Conservation (phyloP, 2,888 invertebrate genomes). For the Crematogaster levior region DNA sequence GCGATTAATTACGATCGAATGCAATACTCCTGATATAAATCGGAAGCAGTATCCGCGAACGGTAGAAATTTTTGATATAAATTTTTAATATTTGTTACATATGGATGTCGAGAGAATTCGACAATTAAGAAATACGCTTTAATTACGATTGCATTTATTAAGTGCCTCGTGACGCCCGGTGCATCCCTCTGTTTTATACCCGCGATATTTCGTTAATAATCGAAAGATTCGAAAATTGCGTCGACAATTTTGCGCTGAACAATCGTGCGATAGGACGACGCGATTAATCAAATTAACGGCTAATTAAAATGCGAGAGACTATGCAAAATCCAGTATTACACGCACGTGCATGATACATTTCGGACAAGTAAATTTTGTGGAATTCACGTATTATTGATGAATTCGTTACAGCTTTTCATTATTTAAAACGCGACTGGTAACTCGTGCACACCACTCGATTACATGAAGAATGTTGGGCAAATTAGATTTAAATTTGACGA, state of each 20-base stretch:
- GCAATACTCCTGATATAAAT: not conserved
- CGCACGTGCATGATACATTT: not conserved
- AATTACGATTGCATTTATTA: not conserved
- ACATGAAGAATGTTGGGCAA: not conserved
- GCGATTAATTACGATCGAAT: not conserved
- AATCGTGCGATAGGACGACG: not conserved
- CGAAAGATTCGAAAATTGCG: slow-evolving; percentile 1
- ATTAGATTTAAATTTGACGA: slow-evolving; percentile 5
- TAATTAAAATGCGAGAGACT: slow-evolving; percentile 1
- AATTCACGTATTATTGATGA: slow-evolving; percentile 9
- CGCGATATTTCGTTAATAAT: not conserved
- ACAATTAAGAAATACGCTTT: not conserved
- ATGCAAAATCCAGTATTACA: not conserved
- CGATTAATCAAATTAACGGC: slow-evolving; percentile 15
- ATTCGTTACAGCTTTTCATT: not conserved
- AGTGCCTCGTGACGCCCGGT: not conserved
- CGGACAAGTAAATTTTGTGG: not conserved
- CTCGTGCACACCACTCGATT: not conserved
- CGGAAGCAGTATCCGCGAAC: too few species aligned
- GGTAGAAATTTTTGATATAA: not conserved
- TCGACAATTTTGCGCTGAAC: not conserved
- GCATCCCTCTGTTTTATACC: not conserved
- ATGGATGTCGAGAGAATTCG: not conserved
- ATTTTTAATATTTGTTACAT: not conserved
- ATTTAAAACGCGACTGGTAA: not conserved